Percentiles rank a stretch among this genome's conserved stretches.
phyloP scores from a whole-genome alignment of 2,113 vertebrate species.

The Solenodon paradoxus region DNA sequence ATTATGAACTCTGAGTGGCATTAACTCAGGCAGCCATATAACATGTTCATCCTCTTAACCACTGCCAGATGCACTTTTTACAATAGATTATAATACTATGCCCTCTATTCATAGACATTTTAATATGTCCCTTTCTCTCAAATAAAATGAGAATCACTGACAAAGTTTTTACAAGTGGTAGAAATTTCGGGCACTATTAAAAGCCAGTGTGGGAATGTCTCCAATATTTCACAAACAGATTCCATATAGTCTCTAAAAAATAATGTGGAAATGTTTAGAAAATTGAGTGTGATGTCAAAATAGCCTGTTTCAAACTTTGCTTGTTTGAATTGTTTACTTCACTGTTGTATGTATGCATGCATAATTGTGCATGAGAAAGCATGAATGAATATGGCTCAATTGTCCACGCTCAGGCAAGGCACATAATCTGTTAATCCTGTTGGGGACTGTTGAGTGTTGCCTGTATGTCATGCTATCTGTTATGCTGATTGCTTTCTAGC shows the following conservation, averaged over 20 bases:
- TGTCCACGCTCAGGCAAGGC: not conserved
- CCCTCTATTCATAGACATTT: not conserved
- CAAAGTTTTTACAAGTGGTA: not conserved
- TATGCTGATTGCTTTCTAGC: not conserved
- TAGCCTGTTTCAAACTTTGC: not conserved
- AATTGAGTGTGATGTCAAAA: not conserved
- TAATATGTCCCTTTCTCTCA: not conserved
- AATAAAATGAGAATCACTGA: conserved; percentile 7
- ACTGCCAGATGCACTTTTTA: not conserved
- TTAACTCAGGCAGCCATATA: not conserved
- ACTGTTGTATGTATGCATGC: not conserved
- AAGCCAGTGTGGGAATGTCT: not conserved
- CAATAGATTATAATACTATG: not conserved
- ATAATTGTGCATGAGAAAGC: not conserved
- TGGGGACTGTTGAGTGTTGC: not conserved
- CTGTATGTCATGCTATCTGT: not conserved
- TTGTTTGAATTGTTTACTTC: not conserved
- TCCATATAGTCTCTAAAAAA: not conserved
- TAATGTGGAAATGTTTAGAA: conserved; percentile 10
- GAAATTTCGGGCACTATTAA: conserved; percentile 18
- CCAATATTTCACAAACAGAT: not conserved
- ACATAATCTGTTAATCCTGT: not conserved
- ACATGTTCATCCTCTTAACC: not conserved
- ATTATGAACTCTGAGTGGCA: not conserved
- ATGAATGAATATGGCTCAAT: not conserved